Conservation (phyloP, 2,888 invertebrate species). For the Amiota communis region DNA sequence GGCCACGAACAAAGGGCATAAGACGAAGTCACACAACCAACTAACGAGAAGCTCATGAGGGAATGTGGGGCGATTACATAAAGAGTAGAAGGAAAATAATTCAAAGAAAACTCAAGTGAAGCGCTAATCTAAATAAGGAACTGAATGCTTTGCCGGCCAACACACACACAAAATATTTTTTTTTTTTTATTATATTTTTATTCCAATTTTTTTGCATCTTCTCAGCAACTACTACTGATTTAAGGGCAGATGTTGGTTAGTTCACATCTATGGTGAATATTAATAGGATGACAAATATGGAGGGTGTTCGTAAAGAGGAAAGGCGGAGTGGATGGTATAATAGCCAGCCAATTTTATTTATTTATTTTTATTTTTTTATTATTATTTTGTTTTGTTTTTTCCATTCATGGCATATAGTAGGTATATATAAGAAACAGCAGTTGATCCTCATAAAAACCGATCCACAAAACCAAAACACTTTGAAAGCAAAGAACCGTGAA, state of each 20-base stretch:
- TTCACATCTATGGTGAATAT: constrained; percentile 9
- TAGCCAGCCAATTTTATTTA: background rate
- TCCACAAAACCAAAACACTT: constrained; percentile 32
- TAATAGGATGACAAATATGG: constrained; percentile 13
- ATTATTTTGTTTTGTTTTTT: too few relatives aligned
- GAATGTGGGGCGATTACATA: background rate
- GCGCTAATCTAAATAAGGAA: background rate
- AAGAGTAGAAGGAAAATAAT: background rate
- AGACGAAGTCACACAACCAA: background rate
- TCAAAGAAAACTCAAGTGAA: background rate
- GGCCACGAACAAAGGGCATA: background rate
- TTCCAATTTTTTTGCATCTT: too few relatives aligned
- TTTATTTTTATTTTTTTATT: background rate
- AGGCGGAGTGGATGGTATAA: too few relatives aligned
- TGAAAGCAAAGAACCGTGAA: constrained; percentile 18
- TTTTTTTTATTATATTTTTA: too few relatives aligned
- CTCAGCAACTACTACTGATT: background rate
- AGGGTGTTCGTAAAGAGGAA: too few relatives aligned
- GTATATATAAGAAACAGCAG: constrained; percentile 54
- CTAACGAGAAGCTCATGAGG: background rate
- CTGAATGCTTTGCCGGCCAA: background rate
- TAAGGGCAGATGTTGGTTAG: background rate
- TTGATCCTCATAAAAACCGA: constrained; percentile 66
- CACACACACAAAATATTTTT: background rate
- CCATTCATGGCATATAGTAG: too few relatives aligned